A percentile compares a stretch with the other conserved stretches of the same genome.
phyloP scores from a whole-genome alignment of 2,888 invertebrate genomes.

The Alloscopus bannaensis region DNA sequence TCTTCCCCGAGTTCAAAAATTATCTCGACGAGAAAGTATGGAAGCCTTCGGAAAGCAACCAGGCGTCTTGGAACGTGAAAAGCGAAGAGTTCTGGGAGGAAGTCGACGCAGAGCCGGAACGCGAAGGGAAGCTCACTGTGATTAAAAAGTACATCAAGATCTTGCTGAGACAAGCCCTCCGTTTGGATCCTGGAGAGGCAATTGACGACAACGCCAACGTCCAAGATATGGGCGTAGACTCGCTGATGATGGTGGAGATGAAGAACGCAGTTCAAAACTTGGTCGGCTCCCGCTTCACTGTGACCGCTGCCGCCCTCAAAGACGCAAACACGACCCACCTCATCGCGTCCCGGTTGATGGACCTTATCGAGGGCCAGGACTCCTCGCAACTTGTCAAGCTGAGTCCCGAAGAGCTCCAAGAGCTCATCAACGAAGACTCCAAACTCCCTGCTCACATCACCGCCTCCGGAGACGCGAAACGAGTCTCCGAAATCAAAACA shows the following conservation, averaged over 20 bases:
- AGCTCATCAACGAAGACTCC: slow-evolving; percentile 42
- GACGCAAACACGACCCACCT: slow-evolving; percentile 46
- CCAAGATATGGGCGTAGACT: slow-evolving; percentile 65
- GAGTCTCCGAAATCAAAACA: slow-evolving; percentile 51
- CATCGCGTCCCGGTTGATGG: slow-evolving; percentile 35
- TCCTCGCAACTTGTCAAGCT: slow-evolving; percentile 25
- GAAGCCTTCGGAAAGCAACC: slow-evolving; percentile 37
- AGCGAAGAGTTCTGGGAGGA: slow-evolving; percentile 64
- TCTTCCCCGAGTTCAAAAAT: slow-evolving; percentile 48
- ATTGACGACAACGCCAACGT: slow-evolving; percentile 67
- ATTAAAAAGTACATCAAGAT: slow-evolving; percentile 54
- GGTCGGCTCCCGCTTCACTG: slow-evolving; percentile 44
- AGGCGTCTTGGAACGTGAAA: slow-evolving; percentile 36
- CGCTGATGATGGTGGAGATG: slow-evolving; percentile 64
- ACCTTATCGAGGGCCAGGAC: slow-evolving; percentile 41
- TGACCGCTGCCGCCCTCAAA: slow-evolving; percentile 44
- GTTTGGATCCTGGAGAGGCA: slow-evolving; percentile 50
- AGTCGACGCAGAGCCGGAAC: slow-evolving; percentile 42
- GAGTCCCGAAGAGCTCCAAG: slow-evolving; percentile 43
- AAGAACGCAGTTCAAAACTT: slow-evolving; percentile 56
- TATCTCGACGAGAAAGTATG: slow-evolving; percentile 60
- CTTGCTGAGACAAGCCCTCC: slow-evolving; percentile 46
- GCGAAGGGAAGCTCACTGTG: slow-evolving; percentile 43
- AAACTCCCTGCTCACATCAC: slow-evolving; percentile 24
- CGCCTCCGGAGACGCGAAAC: slow-evolving; percentile 9